Evolutionary conservation across 2,888 invertebrate species (phyloP), one percentile per base, ranked within the genome.

Genomic region (Malthinus flaveolus): DNA sequence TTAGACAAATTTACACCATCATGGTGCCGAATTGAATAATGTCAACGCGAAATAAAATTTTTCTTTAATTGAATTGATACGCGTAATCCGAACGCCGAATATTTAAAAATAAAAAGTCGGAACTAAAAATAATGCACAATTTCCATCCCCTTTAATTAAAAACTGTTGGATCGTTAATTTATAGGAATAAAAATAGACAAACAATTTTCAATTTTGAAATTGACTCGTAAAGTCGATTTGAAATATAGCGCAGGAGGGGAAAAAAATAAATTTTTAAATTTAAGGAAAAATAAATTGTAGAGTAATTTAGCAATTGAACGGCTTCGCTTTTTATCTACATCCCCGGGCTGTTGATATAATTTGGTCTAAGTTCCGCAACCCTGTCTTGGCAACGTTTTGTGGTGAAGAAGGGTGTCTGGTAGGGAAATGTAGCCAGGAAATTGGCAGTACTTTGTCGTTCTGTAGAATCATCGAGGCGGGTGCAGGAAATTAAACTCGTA

Each of bases 391-490:
- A 49, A 46, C 58, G 44, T 54, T 55, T 56, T 61, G 62, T 56
- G 61, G 59, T 34, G 49, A 56, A 59, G 32, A 53, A 59, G 56
- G 61, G 63, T 57, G 64, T 60, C 66, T 67, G 64, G 52, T 59
- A 69, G 66, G 69, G 70, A 71, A 72, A 70, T 71, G 68, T 66
- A 68, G 59, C 59, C 66, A 70, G 72, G 70, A 72, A 72, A 72
- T 72, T 71, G 71, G 68, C 66, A 68, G 69, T 66, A 66, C 66
- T 71, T 69, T 65, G 67, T 65, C 68, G 68, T 65, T 64, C 61
- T 63, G 62, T 65, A 63, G 66, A 69, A 71, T 69, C 69, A 66
- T 66, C 64, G 66, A 62, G 65, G 66, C 64, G 66, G 64, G 52
- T 56, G 49, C 68, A 69, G 72, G 71, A 71, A 72, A 72, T 72